Conservation (phyloP, 1,140 invertebrate genomes). For the Cherax quadricarinatus region DNA sequence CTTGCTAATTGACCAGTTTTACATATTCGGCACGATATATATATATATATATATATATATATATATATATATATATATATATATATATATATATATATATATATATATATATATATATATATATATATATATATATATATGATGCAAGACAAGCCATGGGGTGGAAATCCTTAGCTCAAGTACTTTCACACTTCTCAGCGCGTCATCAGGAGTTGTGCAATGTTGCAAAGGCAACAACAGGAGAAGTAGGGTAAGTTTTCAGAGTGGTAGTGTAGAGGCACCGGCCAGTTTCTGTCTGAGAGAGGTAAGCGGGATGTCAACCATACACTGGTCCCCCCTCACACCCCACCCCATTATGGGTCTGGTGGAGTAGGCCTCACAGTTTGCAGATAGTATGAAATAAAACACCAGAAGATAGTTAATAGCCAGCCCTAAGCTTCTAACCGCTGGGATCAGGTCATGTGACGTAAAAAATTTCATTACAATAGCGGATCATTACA, state of each 20-base stretch:
- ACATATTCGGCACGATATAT: no score
- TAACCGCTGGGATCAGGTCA: no score
- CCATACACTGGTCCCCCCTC: no score
- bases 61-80: not conserved
- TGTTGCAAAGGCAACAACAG: not conserved
- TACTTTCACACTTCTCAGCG: no score
- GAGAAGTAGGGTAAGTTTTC: not conserved
- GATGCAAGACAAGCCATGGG: not conserved
- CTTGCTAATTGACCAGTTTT: no score
- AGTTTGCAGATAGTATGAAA: not conserved
- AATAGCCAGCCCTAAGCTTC: no score
- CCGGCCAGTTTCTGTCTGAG: not conserved
- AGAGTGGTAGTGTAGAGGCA: not conserved
- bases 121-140: conserved; percentile 48
- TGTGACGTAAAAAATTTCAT: no score
- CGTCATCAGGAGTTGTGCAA: no score
- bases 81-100: conserved; percentile 48
- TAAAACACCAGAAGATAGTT: not conserved
- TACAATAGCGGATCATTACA: no score
- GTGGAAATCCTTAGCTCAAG: no score
- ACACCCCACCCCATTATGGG: no score
- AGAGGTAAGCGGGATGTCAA: not conserved
- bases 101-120: conserved; percentile 43
- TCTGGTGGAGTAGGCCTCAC: not conserved
- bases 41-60: no score